Evolutionary conservation across 2,797 vertebrate genomes (phyloP).

Genomic region (Liparis tanakae): DNA sequence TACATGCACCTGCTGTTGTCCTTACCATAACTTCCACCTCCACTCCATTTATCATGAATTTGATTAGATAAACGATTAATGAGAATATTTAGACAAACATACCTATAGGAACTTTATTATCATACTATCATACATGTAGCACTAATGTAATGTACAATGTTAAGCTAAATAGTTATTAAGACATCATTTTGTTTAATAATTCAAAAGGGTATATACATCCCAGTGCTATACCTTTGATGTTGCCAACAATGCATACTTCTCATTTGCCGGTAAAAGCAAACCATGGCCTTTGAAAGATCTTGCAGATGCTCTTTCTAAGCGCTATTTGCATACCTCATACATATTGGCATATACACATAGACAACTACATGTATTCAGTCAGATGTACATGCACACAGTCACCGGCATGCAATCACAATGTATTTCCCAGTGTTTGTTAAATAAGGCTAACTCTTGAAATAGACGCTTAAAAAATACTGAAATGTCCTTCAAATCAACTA

Average conservation of each 20-base stretch:
- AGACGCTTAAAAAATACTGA: conserved; percentile 31
- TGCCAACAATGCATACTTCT: too few relatives aligned
- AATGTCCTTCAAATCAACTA: conserved; percentile 40
- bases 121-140: not conserved
- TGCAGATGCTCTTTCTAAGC: not conserved
- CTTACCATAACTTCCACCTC: not conserved
- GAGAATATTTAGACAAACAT: not conserved
- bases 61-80: not conserved
- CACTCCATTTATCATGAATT: not conserved
- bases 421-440: conserved; percentile 3
- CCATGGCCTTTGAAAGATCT: not conserved
- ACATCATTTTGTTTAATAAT: not conserved
- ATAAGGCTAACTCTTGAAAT: conserved; percentile 7
- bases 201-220: not conserved
- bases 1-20: too few relatives aligned
- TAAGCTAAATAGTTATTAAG: not conserved
- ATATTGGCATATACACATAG: not conserved
- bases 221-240: not conserved
- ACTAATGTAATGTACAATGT: not conserved
- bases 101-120: not conserved
- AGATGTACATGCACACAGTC: not conserved
- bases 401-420: not conserved
- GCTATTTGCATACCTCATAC: not conserved
- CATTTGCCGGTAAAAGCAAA: not conserved
- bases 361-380: not conserved